These are phyloP conservation scores for Trichacis sp. DNA, from an alignment of 2,888 invertebrate genomes.

Conservation along the genomic window DNA sequence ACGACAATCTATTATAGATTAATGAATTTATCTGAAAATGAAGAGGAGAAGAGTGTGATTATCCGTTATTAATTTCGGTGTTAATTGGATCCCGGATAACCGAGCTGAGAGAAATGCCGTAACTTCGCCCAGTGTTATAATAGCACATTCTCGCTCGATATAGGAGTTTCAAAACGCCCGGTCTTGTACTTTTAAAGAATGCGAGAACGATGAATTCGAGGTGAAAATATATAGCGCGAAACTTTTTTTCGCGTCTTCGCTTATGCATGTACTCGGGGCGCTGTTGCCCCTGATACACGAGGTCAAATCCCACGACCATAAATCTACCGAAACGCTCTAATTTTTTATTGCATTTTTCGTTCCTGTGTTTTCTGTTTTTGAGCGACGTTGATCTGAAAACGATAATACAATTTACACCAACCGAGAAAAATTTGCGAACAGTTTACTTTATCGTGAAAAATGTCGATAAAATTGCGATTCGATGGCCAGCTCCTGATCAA, in stretches of 20 bases:
- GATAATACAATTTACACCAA: too few species aligned
- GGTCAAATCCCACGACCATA: background rate
- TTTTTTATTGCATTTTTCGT: too few species aligned
- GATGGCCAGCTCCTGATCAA: background rate
- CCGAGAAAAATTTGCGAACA: background rate
- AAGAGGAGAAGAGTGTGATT: background rate
- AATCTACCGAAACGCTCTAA: background rate
- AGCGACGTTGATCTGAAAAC: background rate
- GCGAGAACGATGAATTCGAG: constrained; percentile 3
- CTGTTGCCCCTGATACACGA: background rate
- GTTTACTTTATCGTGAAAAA: background rate
- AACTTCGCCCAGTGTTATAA: constrained; percentile 28
- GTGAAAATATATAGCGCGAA: background rate
- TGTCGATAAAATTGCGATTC: too few species aligned
- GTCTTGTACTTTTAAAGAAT: constrained; percentile 15
- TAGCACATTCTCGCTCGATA: constrained; percentile 5
- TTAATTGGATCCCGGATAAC: constrained; percentile 33
- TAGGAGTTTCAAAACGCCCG: constrained; percentile 4
- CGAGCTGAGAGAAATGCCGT: constrained; percentile 15
- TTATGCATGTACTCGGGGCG: background rate
- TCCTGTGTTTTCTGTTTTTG: background rate
- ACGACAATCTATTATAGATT: background rate
- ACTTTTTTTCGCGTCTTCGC: background rate
- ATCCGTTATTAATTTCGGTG: constrained; percentile 22
- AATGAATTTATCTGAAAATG: background rate